Percentiles rank a stretch among this genome's conserved stretches.
Evolutionary conservation across 2,113 vertebrate species (phyloP).

Genomic region (Petroica traversi): DNA sequence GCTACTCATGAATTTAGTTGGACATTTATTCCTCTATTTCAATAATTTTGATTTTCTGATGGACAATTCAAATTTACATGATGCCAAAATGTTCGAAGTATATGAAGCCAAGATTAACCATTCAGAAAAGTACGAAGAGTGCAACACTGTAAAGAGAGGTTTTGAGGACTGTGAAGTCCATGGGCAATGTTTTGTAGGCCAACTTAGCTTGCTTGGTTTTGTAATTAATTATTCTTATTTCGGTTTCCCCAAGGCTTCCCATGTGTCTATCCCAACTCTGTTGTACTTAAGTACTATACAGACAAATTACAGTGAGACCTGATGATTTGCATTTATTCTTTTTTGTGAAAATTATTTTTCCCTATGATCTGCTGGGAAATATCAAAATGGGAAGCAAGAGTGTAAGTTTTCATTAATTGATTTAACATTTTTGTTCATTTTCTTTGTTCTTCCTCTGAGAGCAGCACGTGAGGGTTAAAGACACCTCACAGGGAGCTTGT

Average conservation of each 20-base stretch:
- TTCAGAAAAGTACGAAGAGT: neutral
- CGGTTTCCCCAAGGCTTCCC: neutral
- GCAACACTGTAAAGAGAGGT: neutral
- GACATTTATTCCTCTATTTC: neutral
- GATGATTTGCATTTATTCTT: neutral
- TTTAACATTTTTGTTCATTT: neutral
- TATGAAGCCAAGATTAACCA: neutral
- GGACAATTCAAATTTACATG: neutral
- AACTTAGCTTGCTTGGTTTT: neutral
- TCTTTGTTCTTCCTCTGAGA: neutral
- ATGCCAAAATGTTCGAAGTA: neutral
- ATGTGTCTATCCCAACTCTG: neutral
- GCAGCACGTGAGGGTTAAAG: neutral
- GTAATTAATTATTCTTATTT: neutral
- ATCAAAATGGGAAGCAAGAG: neutral
- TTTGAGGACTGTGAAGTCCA: neutral
- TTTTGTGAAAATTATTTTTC: neutral
- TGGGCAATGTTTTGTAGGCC: neutral
- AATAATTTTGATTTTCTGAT: neutral
- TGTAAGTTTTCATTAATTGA: fast-evolving
- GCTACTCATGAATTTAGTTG: neutral
- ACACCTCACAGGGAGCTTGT: neutral
- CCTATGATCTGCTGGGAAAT: neutral
- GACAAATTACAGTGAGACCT: neutral
- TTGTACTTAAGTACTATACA: neutral